These are phyloP conservation scores for Zoanthus gigantus DNA, from an alignment of 92 coral and sea anemone species.

Conservation along the genomic window DNA sequence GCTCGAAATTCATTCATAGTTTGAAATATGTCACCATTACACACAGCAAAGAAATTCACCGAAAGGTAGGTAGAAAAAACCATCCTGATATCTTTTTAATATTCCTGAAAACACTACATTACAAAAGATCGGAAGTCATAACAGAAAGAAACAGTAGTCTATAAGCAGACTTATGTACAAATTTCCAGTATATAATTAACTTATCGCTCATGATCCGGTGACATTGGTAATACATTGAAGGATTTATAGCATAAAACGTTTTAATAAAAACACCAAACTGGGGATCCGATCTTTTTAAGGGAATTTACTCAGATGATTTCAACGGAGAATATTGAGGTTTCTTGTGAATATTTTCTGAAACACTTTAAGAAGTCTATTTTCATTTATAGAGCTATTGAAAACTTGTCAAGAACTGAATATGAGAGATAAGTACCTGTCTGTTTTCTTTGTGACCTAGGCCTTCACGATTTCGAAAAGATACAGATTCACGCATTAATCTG, in stretches of 20 bases:
- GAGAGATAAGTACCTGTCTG: background rate
- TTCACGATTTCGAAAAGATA: background rate
- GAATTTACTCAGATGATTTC: too few species aligned
- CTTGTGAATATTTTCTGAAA: background rate
- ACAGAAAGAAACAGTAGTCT: background rate
- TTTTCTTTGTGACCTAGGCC: background rate
- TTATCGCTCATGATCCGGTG: too few species aligned
- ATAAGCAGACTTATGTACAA: background rate
- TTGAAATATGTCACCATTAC: conserved; percentile 23
- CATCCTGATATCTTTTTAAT: background rate
- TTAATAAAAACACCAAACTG: too few species aligned
- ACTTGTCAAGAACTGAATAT: background rate
- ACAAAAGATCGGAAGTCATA: background rate
- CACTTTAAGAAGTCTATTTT: background rate
- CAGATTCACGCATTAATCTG: background rate
- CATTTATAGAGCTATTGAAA: background rate
- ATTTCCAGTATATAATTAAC: background rate
- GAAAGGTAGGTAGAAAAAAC: conserved; percentile 1
- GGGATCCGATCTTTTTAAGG: too few species aligned
- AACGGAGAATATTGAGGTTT: too few species aligned
- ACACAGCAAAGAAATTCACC: background rate
- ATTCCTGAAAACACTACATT: background rate
- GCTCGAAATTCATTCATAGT: background rate
- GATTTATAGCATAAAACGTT: too few species aligned
- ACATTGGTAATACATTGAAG: too few species aligned